Evolutionary conservation across 1,140 invertebrate genomes (phyloP), one percentile per base, ranked within the genome.

Genomic region (Archivesica marissinica): DNA sequence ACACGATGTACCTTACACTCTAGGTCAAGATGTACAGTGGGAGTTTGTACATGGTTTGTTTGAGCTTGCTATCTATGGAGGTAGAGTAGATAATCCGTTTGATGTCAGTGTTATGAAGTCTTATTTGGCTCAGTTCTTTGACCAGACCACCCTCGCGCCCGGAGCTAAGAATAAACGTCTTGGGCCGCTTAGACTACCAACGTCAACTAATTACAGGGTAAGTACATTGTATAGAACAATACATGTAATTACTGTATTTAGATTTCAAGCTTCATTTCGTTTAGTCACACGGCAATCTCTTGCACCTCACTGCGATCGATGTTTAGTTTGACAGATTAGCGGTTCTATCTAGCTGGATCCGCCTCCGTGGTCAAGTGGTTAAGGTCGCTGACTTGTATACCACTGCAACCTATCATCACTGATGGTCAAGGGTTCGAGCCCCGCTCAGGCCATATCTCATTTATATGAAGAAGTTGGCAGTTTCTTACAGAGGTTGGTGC

Each of bases 61-160:
- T 90, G 96, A 97, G 89, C 95, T 96, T 75, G 96, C 97, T 0
- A 96, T 98, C 78, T 99, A 98, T 91, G 98, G 98, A 0, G 98
- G 98, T 0, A 94, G 97, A 54, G 95, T 99, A 9, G 97, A 98
- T 91, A 97, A 98, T 88, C 91, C 94, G 9, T 96, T 96, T 91
- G 98, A 99, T 94, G 92, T 96, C 72, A 93, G 95, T 59, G 96
- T 98, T 1, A 92, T 99, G 30, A 93, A 95, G 15, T 95, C 96
- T 0, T 98, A 98, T 91, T 92, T 98, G 1, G 91, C 94, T n/a
- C 95, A 96, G 50, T 96, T 96, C 89, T 98, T 98, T 93, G 96
- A 95, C 74, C 88, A 89, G 30, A 93, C 56, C 89, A 94, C 91
- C 93, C 95, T 92, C 90, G 92, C 91, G 39, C 96, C 56, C 75